Evolutionary conservation across 2,888 invertebrate species (phyloP).

Genomic region (Macaria notata): DNA sequence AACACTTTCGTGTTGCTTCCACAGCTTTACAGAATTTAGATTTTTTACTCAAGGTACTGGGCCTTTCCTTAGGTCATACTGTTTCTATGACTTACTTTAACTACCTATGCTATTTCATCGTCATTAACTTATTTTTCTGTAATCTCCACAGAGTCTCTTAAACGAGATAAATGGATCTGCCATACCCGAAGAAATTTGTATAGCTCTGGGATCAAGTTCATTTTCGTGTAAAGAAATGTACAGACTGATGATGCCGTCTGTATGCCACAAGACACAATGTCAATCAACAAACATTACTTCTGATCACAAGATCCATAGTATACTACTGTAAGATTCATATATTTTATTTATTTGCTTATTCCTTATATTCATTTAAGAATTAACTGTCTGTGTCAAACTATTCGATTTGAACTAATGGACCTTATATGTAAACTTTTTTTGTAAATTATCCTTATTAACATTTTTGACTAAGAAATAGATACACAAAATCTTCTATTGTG

Average conservation of each 20-base stretch:
- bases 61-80: too few relatives aligned
- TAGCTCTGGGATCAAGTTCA: constrained; percentile 66
- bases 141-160: constrained; percentile 56
- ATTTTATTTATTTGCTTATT: not conserved
- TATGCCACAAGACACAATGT: constrained; percentile 70
- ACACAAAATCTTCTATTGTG: too few relatives aligned
- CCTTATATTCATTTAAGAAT: too few relatives aligned
- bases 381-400: too few relatives aligned
- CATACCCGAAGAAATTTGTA: constrained; percentile 71
- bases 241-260: constrained; percentile 59
- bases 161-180: constrained; percentile 64
- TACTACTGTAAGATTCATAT: constrained; percentile 45
- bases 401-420: too few relatives aligned
- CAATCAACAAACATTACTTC: constrained; percentile 62
- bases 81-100: too few relatives aligned
- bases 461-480: too few relatives aligned
- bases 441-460: too few relatives aligned
- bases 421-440: too few relatives aligned
- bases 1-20: constrained; percentile 66
- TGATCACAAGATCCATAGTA: constrained; percentile 68
- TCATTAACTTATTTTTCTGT: too few relatives aligned
- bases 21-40: constrained; percentile 71
- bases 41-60: constrained; percentile 64
- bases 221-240: constrained; percentile 71
- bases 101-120: too few relatives aligned